Evolutionary conservation across 2,888 invertebrate genomes (phyloP), one percentile per base, ranked within the genome.

Genomic region (Drosophila pseudotalamancana): DNA sequence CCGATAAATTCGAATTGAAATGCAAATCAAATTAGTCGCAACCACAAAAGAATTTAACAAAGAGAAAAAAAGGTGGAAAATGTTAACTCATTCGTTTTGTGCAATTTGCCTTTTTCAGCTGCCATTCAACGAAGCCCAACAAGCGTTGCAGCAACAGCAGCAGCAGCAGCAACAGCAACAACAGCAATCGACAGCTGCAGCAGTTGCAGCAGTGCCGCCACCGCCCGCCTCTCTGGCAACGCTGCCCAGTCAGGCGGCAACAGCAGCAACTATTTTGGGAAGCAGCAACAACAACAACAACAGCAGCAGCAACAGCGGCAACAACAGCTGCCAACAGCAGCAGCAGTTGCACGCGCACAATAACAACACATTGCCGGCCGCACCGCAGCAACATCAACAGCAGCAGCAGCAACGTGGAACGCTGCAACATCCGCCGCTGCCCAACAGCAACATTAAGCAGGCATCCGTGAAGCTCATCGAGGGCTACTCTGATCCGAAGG

Each of bases 401-500:
- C 72, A 71, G 12, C 88, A 77, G n/a, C 65, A 66, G 43, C 79
- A 83, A 8, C 83, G 87, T 23, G 75, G 87, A 6, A 81, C 81
- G 2, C 23, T 75, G 54, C 84, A 78, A 14, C 89, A 79, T 72
- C 88, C 87, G 49, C 88, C 85, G 50, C 62, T 89, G 60, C 89
- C 88, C 49, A 88, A 89, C 43, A 88, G 89, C 51, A 83, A 88
- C 68, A 90, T 91, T 35, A 90, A 89, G 66, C 89, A 90, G 69
- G 91, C 91, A 45, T 89, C 89, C 39, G 88, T 91, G 43, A 91
- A 91, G 79, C 83, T 91, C 49, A 89, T 91, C 73, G 91, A 91
- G 72, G 91, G 91, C 48, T 91, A 91, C 53, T 91, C 91, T 12
- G 91, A 91, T 81, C 91, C 91, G 25, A 91, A 91, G 77, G 91